Base-by-base conservation (phyloP, 2,888 invertebrate species). In the Orthosia cruda region DNA sequence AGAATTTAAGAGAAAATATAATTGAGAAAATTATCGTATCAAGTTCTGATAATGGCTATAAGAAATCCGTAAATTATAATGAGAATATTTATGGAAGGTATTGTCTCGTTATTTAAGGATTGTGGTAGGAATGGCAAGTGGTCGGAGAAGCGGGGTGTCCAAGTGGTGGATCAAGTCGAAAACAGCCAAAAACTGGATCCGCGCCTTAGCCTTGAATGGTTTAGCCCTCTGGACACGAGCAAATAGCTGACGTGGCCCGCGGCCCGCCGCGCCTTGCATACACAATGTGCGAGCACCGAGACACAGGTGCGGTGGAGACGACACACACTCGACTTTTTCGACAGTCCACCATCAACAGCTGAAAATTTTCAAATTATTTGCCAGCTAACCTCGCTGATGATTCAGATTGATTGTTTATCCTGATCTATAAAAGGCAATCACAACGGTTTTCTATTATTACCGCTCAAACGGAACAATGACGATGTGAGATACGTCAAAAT, bases 181-280 rank as follows among this genome's bases (percentile, higher is more conserved):
- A 93, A 91, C 93, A 90, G 93, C 95, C 96, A 96, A 96, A 96
- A 96, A 96, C 96, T 96, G 95, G 96, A 94, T 95, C 92, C 89
- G 93, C 92, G 92, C 89, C 94, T 96, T 96, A 96, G 96, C 96
- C 96, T 96, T 96, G 96, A 96, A 96, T 96, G 96, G 96, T 94
- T 96, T 95, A 96, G 96, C 96, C 96, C 94, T 94, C 94, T 95
- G 96, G 96, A 95, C 96, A 95, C 92, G 93, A 95, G 95, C 96
- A 94, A 96, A 96, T 96, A 96, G 96, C 96, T 96, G 96, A 96
- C 95, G 96, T 95, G 94, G 96, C 94, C 95, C 93, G 95, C 93
- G 93, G 95, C 94, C 94, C 88, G 92, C 91, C 95, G 96, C 96
- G 96, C 91, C 95, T 93, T 96, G 96, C 96, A 96, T 96, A 96